These are phyloP conservation scores for Torymus tubicola DNA, from an alignment of 2,888 invertebrate genomes.

Conservation along the genomic window DNA sequence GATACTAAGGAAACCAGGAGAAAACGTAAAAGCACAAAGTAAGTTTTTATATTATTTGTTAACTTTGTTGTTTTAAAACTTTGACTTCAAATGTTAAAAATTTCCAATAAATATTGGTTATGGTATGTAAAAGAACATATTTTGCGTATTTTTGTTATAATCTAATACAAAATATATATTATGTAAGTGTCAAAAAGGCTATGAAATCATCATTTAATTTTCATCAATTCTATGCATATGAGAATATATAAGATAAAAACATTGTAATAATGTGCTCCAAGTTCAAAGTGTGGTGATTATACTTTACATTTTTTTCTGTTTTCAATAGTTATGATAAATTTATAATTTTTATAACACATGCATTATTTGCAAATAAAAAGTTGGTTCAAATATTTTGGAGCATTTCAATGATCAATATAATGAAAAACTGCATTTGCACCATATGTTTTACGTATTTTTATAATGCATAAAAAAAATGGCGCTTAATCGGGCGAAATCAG, in stretches of 20 bases:
- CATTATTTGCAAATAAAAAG: no score
- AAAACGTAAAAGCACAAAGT: constrained; percentile 67
- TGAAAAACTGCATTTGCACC: no score
- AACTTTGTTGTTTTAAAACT: background rate
- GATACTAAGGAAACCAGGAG: constrained; percentile 61
- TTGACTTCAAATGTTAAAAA: background rate
- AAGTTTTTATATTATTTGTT: constrained; percentile 48
- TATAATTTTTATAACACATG: no score
- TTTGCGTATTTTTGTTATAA: background rate
- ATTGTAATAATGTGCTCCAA: background rate
- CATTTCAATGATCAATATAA: no score
- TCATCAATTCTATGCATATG: constrained; percentile 24
- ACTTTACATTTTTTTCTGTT: background rate
- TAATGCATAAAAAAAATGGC: no score
- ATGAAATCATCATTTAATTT: constrained; percentile 15
- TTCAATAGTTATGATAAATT: no score
- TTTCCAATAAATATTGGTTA: background rate
- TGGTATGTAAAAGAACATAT: background rate
- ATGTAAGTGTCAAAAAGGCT: constrained; percentile 27
- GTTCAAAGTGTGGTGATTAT: background rate
- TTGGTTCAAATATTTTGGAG: no score
- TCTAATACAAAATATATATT: constrained; percentile 12
- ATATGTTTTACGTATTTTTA: no score
- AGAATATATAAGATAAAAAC: background rate
- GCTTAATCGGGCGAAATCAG: no score